Base-by-base conservation (phyloP, 2,113 vertebrate genomes). In the Calyptommatus sinebrachiatus region DNA sequence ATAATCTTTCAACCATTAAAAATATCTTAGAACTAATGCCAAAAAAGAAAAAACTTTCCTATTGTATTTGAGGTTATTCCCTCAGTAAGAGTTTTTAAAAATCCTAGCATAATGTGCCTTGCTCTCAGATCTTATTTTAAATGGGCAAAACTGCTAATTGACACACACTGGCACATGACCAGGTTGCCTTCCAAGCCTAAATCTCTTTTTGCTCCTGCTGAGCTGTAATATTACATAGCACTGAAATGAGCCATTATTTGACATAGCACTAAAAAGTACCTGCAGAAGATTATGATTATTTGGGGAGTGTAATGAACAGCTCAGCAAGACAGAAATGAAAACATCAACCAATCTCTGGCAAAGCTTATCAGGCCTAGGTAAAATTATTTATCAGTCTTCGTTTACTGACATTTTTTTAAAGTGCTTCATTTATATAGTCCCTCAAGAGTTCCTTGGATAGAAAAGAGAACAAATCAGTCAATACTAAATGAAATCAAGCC, bases 21-120 rank as follows among this genome's bases (percentile, higher is more conserved):
- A 84, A 69, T 85, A 79, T 86, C 85, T 80, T 68, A 21, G 41
- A 48, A 83, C 63, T 57, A n/a, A 21, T 28, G 50, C 61, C 70
- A 46, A 80, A 72, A 65, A 57, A 18, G 18, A 18, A 57, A 57
- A 57, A 57, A 18, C 11, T 71, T 71, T 72, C 48, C 73, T 50
- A 73, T 73, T 73, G 48, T 65, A 80, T 57, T 73, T 5, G 46
- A 63, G 71, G 60, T 16, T 29, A 65, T 80, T 41, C 50, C 63
- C 66, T 66, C 62, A 67, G 24, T 8, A 29, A 9, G 2, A 29
- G 62, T 67, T 73, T 35, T 18, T 45, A 73, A 57, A 57, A 66
- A 22, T 8, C 4, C 28, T 46, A 79, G 48, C 60, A 72, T 7
- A 80, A 57, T 57, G 16, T 26, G 22, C 22, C 63, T 73, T 67